Percentiles rank a stretch among this genome's conserved stretches.
Conservation (phyloP, 2,113 vertebrate genomes). For the Elachura formosa region DNA sequence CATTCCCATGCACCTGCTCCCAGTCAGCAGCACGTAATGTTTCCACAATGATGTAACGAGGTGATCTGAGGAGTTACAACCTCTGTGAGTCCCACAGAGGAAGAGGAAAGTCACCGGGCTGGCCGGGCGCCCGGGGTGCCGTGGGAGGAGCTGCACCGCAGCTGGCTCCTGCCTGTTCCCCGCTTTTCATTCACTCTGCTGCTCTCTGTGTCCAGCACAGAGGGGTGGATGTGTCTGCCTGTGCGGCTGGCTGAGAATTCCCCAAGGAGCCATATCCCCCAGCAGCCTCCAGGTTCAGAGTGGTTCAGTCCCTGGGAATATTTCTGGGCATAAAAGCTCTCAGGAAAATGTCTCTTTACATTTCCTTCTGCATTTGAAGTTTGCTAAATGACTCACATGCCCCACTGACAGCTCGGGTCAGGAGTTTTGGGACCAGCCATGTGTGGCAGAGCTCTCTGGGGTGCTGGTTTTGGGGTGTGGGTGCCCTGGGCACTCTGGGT, state of each 20-base stretch:
- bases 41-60: background rate
- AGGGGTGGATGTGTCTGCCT: background rate
- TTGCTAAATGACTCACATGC: background rate
- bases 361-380: background rate
- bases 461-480: background rate
- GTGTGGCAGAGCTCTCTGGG: background rate
- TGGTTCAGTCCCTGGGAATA: rapidly evolving
- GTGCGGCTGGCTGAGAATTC: background rate
- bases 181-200: background rate
- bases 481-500: background rate
- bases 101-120: background rate
- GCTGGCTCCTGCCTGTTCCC: background rate
- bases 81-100: background rate
- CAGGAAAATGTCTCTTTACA: background rate
- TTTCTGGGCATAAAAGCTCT: background rate
- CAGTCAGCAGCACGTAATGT: background rate
- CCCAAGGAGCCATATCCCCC: rapidly evolving
- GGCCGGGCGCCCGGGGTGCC: background rate
- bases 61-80: background rate
- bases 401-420: rapidly evolving
- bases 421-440: rapidly evolving
- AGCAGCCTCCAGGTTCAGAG: background rate
- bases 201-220: rapidly evolving
- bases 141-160: background rate
- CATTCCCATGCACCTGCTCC: background rate